These are phyloP conservation scores for Alectura lathami DNA, from an alignment of 2,113 vertebrate genomes.

Conservation along the genomic window DNA sequence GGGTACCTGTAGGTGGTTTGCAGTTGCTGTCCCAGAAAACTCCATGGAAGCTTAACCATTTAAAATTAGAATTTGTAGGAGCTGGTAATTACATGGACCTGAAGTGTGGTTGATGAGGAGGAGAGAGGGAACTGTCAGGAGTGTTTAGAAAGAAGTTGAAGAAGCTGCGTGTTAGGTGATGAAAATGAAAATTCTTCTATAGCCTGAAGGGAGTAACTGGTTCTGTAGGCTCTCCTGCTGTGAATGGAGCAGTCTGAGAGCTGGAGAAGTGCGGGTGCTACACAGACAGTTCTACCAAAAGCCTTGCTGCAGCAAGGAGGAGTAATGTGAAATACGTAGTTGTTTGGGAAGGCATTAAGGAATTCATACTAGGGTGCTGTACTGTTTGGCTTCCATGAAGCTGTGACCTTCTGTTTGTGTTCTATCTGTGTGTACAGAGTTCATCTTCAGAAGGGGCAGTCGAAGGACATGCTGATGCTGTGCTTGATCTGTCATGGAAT, in stretches of 20 bases:
- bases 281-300: not conserved
- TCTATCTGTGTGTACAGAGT: constrained; percentile 70
- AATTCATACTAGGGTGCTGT: not conserved
- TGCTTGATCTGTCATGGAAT: constrained; percentile 97
- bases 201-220: not conserved
- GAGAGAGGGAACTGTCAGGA: not conserved
- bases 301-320: not conserved
- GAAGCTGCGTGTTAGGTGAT: not conserved
- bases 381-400: not conserved
- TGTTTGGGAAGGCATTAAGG: not conserved
- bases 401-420: not conserved
- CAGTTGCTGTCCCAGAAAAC: not conserved
- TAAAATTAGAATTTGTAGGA: not conserved
- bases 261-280: not conserved
- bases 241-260: not conserved
- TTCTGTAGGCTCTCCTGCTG: not conserved
- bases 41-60: not conserved
- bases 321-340: not conserved
- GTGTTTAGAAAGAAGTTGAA: not conserved
- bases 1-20: not conserved
- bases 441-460: constrained; percentile 71
- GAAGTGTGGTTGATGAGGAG: not conserved
- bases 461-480: constrained; percentile 89
- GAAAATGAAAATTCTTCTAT: not conserved
- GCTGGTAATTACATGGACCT: not conserved